Percentiles rank a stretch among this genome's conserved stretches.
Conservation (phyloP, 2,888 invertebrate genomes). For the Brenthis hecate region DNA sequence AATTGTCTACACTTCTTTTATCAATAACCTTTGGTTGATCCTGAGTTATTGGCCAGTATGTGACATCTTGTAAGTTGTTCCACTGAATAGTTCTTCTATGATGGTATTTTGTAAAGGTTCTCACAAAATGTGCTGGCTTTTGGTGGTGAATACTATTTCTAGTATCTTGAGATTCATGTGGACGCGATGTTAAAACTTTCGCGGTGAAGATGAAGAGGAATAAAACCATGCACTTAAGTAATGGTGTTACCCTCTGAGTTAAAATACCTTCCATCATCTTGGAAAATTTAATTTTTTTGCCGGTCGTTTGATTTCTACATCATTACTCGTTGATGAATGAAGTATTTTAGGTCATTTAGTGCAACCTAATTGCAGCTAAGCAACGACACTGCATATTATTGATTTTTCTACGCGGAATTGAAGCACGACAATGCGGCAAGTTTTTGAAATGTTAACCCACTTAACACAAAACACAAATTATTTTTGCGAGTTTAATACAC, state of each 20-base stretch:
- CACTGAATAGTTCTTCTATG: constrained; percentile 72
- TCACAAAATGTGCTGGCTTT: constrained; percentile 70
- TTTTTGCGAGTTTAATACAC: constrained; percentile 5
- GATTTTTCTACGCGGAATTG: constrained; percentile 46
- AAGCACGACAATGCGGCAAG: constrained; percentile 38
- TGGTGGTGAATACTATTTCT: constrained; percentile 65
- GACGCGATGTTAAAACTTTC: constrained; percentile 72
- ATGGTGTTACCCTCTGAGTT: constrained; percentile 66
- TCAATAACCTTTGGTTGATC: constrained; percentile 54
- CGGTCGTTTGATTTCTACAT: constrained; percentile 28
- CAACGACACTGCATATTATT: constrained; percentile 61
- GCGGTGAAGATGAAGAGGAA: constrained; percentile 77
- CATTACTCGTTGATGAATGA: constrained; percentile 30
- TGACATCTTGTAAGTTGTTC: constrained; percentile 57
- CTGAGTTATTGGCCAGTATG: constrained; percentile 53
- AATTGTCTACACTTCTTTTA: constrained; percentile 63
- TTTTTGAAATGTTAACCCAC: constrained; percentile 25
- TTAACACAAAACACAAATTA: constrained; percentile 15
- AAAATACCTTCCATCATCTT: constrained; percentile 68
- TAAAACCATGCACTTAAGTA: constrained; percentile 72
- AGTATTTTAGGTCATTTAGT: constrained; percentile 45
- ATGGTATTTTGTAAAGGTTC: constrained; percentile 76
- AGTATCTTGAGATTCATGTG: constrained; percentile 65
- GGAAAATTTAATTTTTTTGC: constrained; percentile 16
- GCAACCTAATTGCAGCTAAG: constrained; percentile 52